Evolutionary conservation across 2,113 vertebrate species (phyloP).

Genomic region (Cervus canadensis): DNA sequence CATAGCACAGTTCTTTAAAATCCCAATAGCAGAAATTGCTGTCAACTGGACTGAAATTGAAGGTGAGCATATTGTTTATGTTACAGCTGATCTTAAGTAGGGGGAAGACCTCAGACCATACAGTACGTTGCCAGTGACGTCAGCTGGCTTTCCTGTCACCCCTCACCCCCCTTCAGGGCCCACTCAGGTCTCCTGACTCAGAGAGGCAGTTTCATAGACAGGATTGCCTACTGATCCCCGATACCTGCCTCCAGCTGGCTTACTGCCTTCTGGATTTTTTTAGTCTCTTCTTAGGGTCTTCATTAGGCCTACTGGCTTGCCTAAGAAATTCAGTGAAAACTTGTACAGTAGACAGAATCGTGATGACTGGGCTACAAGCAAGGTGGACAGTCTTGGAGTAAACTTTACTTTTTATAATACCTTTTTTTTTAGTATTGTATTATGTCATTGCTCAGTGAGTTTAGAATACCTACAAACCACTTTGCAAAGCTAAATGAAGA

Average conservation of each 20-base stretch:
- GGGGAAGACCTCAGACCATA: not conserved
- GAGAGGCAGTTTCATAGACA: not conserved
- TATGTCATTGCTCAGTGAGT: not conserved
- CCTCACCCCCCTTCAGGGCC: not conserved
- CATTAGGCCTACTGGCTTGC: not conserved
- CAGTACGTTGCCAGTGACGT: not conserved
- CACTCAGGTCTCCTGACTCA: not conserved
- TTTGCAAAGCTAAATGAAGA: not conserved
- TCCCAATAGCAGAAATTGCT: slow-evolving; percentile 95
- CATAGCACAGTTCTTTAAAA: slow-evolving; percentile 92
- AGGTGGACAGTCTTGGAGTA: not conserved
- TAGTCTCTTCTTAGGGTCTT: not conserved
- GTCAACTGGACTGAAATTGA: slow-evolving; percentile 99
- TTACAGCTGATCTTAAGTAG: not conserved
- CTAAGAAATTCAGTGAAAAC: not conserved
- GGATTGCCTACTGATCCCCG: not conserved
- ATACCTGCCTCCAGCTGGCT: not conserved
- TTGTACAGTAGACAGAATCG: not conserved
- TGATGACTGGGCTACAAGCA: not conserved
- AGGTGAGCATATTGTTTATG: slow-evolving; percentile 80
- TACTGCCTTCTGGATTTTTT: not conserved
- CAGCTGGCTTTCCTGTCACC: not conserved
- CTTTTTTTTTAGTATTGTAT: not conserved
- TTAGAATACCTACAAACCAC: not conserved
- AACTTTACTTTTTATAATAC: not conserved